Evolutionary conservation across 2,888 invertebrate genomes (phyloP).

Genomic region (Brachylomia viminalis): DNA sequence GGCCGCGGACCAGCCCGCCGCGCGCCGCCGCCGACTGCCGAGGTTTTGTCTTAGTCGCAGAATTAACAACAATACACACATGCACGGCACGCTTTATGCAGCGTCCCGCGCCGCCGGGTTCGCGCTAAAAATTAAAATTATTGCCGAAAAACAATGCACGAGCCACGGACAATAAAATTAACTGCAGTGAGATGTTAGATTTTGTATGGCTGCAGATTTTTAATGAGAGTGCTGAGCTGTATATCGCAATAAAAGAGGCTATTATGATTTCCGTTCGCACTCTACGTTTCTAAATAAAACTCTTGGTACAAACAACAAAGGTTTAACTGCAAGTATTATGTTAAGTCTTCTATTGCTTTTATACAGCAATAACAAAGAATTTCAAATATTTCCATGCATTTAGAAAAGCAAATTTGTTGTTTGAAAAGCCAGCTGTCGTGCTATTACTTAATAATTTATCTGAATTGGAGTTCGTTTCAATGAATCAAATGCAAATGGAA

Average conservation of each 20-base stretch:
- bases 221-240: conserved; percentile 37
- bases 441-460: background rate
- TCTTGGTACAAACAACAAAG: background rate
- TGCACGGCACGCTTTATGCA: conserved; percentile 60
- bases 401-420: background rate
- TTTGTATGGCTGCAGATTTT: conserved; percentile 45
- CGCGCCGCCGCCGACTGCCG: conserved; percentile 53
- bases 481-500: background rate
- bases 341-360: background rate
- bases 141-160: conserved; percentile 62
- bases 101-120: conserved; percentile 45
- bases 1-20: conserved; percentile 58
- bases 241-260: conserved; percentile 35
- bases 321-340: background rate
- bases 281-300: background rate
- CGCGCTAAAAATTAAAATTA: conserved; percentile 65
- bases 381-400: background rate
- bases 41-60: conserved; percentile 70
- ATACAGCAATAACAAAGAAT: background rate
- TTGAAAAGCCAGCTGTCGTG: background rate
- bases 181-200: conserved; percentile 59
- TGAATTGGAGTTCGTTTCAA: background rate
- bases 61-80: conserved; percentile 72
- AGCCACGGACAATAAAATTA: conserved; percentile 62
- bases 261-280: conserved; percentile 30